Evolutionary conservation across 2,888 invertebrate species (phyloP).

Genomic region (Drosophila emarginata): DNA sequence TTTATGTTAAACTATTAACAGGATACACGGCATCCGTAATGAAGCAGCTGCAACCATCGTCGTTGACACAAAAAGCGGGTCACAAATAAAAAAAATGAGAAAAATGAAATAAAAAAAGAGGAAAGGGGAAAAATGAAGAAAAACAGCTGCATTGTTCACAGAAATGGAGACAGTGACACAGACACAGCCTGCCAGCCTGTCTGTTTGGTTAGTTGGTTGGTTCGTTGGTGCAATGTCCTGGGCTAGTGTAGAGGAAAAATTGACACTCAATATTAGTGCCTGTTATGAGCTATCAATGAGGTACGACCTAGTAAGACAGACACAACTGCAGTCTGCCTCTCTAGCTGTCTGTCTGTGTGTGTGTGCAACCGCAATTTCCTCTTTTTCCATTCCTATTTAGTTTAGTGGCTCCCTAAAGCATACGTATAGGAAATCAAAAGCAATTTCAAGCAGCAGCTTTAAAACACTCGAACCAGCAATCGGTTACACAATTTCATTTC

Average conservation of each 20-base stretch:
- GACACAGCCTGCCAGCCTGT: slow-evolving; percentile 6
- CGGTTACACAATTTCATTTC: slow-evolving; percentile 47
- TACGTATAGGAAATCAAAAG: not conserved
- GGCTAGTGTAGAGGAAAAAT: slow-evolving; percentile 59
- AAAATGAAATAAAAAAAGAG: slow-evolving; percentile 29
- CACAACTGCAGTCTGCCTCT: slow-evolving; percentile 22
- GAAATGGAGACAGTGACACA: slow-evolving; percentile 25
- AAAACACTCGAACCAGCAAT: slow-evolving; percentile 31
- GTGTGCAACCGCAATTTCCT: slow-evolving; percentile 6
- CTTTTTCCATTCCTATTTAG: not conserved
- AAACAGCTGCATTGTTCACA: slow-evolving; percentile 9
- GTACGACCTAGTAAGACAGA: slow-evolving; percentile 38
- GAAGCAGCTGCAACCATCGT: slow-evolving; percentile 57
- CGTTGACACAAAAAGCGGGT: slow-evolving; percentile 62
- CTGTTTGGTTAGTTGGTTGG: slow-evolving; percentile 22
- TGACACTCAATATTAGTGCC: slow-evolving; percentile 77
- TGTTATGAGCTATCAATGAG: slow-evolving; percentile 77
- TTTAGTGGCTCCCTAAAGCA: slow-evolving; percentile 7
- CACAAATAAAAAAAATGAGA: slow-evolving; percentile 40
- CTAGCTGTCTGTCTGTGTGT: slow-evolving; percentile 6
- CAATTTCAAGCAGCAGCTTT: slow-evolving; percentile 28
- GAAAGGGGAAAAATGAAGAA: slow-evolving; percentile 5
- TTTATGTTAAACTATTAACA: slow-evolving; percentile 78
- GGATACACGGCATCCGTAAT: slow-evolving; percentile 71
- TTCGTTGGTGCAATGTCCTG: slow-evolving; percentile 64